Evolutionary conservation across 2,888 invertebrate genomes (phyloP).

Genomic region (Germaria angustata): DNA sequence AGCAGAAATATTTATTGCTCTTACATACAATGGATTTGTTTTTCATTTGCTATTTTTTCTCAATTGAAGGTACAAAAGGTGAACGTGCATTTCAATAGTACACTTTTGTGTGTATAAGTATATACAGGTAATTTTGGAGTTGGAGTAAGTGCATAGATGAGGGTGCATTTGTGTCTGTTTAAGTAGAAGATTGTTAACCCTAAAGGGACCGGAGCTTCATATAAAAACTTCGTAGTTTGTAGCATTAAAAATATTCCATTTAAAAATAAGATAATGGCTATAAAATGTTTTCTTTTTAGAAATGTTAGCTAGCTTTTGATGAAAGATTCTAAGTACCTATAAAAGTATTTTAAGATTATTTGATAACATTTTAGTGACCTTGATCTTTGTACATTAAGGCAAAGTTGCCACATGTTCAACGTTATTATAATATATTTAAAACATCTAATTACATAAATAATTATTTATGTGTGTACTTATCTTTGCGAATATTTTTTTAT

Average conservation of each 20-base stretch:
- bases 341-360: neutral
- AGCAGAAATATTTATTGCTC: neutral
- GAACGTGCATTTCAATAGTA: constrained; percentile 25
- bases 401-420: neutral
- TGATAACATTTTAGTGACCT: constrained; percentile 26
- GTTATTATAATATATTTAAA: neutral
- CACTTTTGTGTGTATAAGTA: too few relatives aligned
- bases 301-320: neutral
- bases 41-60: neutral
- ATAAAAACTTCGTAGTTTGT: neutral
- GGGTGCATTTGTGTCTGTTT: neutral
- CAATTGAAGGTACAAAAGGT: constrained; percentile 1
- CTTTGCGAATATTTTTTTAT: too few relatives aligned
- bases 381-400: neutral
- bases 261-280: neutral
- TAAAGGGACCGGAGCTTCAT: constrained; percentile 29
- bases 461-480: too few relatives aligned
- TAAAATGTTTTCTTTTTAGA: constrained; percentile 28
- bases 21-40: too few relatives aligned
- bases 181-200: constrained; percentile 22
- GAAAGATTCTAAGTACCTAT: neutral
- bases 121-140: neutral
- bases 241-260: neutral
- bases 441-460: neutral
- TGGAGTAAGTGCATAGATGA: neutral